Evolutionary conservation across 2,888 invertebrate genomes (phyloP).

Genomic region (Dendrolimus houi): DNA sequence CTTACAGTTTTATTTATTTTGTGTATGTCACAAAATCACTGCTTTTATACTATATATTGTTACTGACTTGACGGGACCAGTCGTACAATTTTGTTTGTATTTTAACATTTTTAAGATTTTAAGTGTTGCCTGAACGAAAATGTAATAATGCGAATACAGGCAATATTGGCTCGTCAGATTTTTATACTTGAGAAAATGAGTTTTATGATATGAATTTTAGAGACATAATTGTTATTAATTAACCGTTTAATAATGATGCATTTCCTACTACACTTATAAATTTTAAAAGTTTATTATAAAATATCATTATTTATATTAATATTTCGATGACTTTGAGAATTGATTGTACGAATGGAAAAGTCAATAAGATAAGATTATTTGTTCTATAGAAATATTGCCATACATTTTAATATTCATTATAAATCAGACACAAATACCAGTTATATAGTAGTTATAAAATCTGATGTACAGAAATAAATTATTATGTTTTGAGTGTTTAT

Average conservation of each 20-base stretch:
- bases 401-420: conserved; percentile 45
- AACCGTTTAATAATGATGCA: conserved; percentile 9
- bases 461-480: conserved; percentile 67
- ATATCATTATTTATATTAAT: not conserved
- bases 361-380: conserved; percentile 30
- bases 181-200: no score
- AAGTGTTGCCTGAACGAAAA: conserved; percentile 20
- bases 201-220: conserved; percentile 3
- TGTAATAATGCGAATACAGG: not conserved
- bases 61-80: conserved; percentile 17
- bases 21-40: conserved; percentile 31
- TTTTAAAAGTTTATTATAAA: no score
- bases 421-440: conserved; percentile 42
- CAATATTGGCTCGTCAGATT: conserved; percentile 9
- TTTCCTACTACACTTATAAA: conserved; percentile 6
- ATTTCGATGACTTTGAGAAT: conserved; percentile 6
- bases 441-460: conserved; percentile 40
- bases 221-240: not conserved
- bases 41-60: conserved; percentile 21
- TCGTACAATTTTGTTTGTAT: conserved; percentile 5
- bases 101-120: not conserved
- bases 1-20: conserved; percentile 36
- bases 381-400: conserved; percentile 46
- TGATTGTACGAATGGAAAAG: conserved; percentile 25
- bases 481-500: conserved; percentile 61